phyloP scores from a whole-genome alignment of 1,140 invertebrate genomes.

The Drosophila watanabei region DNA sequence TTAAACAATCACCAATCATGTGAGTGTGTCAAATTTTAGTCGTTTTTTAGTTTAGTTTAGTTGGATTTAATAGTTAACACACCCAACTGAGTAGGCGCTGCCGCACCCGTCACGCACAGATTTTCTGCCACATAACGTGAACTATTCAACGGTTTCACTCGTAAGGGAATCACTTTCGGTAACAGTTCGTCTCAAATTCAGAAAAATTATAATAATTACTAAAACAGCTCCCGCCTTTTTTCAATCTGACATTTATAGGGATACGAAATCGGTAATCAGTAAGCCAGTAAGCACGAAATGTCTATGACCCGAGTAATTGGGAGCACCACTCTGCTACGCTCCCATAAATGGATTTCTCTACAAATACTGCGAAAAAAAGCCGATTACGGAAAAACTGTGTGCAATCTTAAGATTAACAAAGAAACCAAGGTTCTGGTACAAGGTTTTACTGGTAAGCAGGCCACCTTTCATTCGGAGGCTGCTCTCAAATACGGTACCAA shows the following conservation, averaged over 20 bases:
- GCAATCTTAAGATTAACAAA: slow-evolving; percentile 91
- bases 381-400: slow-evolving; percentile 86
- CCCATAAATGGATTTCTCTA: not conserved
- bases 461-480: slow-evolving; percentile 96
- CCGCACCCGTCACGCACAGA: not conserved
- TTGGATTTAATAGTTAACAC: too few relatives aligned
- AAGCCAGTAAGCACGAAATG: not conserved
- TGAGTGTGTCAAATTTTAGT: too few relatives aligned
- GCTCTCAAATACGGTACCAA: slow-evolving; percentile 99
- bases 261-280: not conserved
- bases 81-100: not conserved
- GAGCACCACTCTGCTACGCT: not conserved
- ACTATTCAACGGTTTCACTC: not conserved
- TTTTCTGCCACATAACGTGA: not conserved
- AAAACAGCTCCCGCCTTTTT: not conserved
- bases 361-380: slow-evolving; percentile 32
- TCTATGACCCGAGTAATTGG: not conserved
- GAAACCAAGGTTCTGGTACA: slow-evolving; percentile 98
- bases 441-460: slow-evolving; percentile 98
- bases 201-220: not conserved
- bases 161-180: slow-evolving; percentile 5
- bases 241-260: not conserved
- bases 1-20: too few relatives aligned
- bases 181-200: slow-evolving; percentile 9
- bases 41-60: too few relatives aligned